phyloP scores from a whole-genome alignment of 2,797 vertebrate genomes.

The Sebastes hopkinsi region DNA sequence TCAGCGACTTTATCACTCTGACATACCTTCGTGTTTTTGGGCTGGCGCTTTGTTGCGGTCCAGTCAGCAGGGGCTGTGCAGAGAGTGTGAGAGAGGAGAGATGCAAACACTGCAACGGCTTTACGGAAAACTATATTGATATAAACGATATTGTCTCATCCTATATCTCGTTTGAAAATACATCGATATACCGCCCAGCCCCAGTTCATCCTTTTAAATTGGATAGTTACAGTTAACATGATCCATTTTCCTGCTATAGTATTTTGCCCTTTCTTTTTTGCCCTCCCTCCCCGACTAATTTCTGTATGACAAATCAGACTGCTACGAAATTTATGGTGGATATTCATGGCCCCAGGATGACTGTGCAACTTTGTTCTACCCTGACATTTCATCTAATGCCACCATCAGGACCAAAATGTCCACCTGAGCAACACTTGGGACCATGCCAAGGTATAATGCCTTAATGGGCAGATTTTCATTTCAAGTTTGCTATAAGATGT shows the following conservation, averaged over 20 bases:
- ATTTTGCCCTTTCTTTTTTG: background rate
- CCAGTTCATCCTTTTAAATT: conserved; percentile 4
- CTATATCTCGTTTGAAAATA: too few species aligned
- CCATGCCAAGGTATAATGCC: background rate
- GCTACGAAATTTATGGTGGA: background rate
- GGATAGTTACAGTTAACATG: conserved; percentile 17
- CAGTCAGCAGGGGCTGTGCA: too few species aligned
- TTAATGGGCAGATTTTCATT: background rate
- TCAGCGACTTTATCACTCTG: too few species aligned
- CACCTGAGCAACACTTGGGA: background rate
- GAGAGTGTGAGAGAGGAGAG: too few species aligned
- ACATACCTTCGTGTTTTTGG: too few species aligned
- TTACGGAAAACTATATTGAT: too few species aligned
- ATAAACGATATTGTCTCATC: too few species aligned
- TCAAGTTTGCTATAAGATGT: background rate
- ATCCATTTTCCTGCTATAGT: conserved; percentile 1
- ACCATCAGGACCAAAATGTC: background rate
- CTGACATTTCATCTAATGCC: background rate
- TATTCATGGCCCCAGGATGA: background rate
- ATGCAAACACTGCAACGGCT: too few species aligned
- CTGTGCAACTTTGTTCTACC: background rate
- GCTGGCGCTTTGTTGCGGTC: too few species aligned
- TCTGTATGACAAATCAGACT: background rate
- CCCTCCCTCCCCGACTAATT: background rate
- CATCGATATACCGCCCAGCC: too few species aligned